Evolutionary conservation across 2,797 vertebrate species (phyloP).

Genomic region (Brachyalestes nurse): DNA sequence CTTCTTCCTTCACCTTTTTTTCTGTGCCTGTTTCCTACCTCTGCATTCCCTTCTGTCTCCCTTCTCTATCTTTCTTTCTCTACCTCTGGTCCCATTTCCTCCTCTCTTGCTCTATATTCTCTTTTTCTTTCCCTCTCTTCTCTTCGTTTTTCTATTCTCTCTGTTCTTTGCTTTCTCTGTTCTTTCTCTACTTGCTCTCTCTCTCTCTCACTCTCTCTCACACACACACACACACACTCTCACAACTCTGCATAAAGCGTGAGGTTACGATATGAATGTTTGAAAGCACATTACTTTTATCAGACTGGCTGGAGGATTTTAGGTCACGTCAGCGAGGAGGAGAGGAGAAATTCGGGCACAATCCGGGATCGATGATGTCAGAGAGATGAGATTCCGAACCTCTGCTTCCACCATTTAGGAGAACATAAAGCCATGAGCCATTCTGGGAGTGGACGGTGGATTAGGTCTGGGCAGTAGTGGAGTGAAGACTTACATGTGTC

Average conservation of each 20-base stretch:
- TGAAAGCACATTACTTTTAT: conserved; percentile 29
- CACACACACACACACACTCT: no score
- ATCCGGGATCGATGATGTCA: neutral
- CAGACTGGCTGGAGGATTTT: conserved; percentile 1
- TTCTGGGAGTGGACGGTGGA: neutral
- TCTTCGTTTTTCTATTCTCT: neutral
- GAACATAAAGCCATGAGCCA: neutral
- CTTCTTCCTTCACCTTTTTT: neutral
- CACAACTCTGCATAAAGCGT: neutral
- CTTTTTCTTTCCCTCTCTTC: neutral
- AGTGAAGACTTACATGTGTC: conserved; percentile 22
- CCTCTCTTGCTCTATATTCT: neutral
- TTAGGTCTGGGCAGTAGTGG: neutral
- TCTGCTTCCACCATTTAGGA: neutral
- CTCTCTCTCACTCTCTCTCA: neutral
- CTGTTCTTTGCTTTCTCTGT: neutral
- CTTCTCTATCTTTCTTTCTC: neutral
- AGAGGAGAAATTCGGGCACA: neutral
- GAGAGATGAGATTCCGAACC: neutral
- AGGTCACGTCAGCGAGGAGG: conserved; percentile 3
- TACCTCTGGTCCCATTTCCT: neutral
- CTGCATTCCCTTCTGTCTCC: neutral
- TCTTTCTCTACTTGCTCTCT: neutral
- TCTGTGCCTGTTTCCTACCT: neutral
- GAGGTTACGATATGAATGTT: conserved; percentile 8